Conservation (phyloP, 92 coral and sea anemone species). For the Paragorgia papillata region DNA sequence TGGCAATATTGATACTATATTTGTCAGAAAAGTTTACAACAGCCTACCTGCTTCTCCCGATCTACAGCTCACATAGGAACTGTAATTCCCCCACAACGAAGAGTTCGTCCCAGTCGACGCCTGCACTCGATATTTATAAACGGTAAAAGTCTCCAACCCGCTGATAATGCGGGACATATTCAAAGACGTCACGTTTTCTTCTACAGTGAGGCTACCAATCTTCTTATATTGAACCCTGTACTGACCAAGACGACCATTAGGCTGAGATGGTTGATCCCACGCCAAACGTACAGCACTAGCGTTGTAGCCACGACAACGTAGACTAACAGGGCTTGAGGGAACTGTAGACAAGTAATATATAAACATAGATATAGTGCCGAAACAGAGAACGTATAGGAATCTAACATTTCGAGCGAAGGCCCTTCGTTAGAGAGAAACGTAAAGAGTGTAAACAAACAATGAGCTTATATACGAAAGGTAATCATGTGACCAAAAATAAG, state of each 20-base stretch:
- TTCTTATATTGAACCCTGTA: constrained; percentile 71
- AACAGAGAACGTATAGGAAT: too few relatives aligned
- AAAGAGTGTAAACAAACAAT: too few relatives aligned
- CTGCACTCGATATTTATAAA: constrained; percentile 68
- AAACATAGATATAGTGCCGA: too few relatives aligned
- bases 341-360: constrained; percentile 49
- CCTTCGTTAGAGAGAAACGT: too few relatives aligned
- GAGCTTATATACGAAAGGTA: too few relatives aligned
- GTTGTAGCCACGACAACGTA: constrained; percentile 53
- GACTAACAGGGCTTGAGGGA: constrained; percentile 68
- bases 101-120: constrained; percentile 66
- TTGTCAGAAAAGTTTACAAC: too few relatives aligned
- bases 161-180: constrained; percentile 42
- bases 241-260: constrained; percentile 70
- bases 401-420: too few relatives aligned
- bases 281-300: constrained; percentile 66
- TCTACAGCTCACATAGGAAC: constrained; percentile 50
- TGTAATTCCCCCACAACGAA: constrained; percentile 81
- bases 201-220: constrained; percentile 50
- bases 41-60: constrained; percentile 83
- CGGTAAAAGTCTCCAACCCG: constrained; percentile 63
- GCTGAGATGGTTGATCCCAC: constrained; percentile 71
- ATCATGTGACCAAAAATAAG: too few relatives aligned
- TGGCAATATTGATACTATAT: too few relatives aligned
- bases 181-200: constrained; percentile 41